Conservation (phyloP, 2,888 invertebrate genomes). For the Cyaniris semiargus region DNA sequence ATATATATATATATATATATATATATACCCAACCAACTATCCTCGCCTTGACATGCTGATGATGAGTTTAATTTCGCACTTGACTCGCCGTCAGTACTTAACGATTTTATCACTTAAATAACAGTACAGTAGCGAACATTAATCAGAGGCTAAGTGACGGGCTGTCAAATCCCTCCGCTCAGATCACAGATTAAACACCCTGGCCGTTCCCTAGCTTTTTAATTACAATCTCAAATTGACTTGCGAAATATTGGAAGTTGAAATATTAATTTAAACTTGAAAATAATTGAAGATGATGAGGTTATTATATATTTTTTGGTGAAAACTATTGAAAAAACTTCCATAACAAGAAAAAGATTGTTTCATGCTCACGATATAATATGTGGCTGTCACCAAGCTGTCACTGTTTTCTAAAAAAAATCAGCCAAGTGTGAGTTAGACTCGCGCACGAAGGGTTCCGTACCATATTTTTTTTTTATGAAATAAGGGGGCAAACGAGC, state of each 20-base stretch:
- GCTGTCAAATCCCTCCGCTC: slow-evolving; percentile 53
- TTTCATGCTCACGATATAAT: too few species aligned
- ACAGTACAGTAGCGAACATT: slow-evolving; percentile 63
- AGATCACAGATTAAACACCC: slow-evolving; percentile 38
- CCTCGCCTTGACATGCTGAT: background rate
- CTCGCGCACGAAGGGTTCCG: too few species aligned
- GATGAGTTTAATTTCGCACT: slow-evolving; percentile 29
- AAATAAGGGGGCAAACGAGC: too few species aligned
- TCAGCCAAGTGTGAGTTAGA: too few species aligned
- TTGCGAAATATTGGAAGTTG: background rate
- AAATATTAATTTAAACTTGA: background rate
- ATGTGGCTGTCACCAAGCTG: too few species aligned
- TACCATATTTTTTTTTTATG: too few species aligned
- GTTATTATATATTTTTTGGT: too few species aligned
- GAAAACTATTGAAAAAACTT: too few species aligned
- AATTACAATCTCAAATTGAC: background rate
- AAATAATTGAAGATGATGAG: background rate
- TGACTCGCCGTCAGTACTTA: slow-evolving; percentile 29
- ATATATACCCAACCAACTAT: too few species aligned
- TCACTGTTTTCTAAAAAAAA: too few species aligned
- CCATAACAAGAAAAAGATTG: too few species aligned
- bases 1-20: too few species aligned
- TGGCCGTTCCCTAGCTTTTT: slow-evolving; percentile 20
- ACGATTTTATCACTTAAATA: slow-evolving; percentile 37
- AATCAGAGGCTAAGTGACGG: slow-evolving; percentile 71